Evolutionary conservation across 2,888 invertebrate genomes (phyloP).

Genomic region (Endomychus coccineus): DNA sequence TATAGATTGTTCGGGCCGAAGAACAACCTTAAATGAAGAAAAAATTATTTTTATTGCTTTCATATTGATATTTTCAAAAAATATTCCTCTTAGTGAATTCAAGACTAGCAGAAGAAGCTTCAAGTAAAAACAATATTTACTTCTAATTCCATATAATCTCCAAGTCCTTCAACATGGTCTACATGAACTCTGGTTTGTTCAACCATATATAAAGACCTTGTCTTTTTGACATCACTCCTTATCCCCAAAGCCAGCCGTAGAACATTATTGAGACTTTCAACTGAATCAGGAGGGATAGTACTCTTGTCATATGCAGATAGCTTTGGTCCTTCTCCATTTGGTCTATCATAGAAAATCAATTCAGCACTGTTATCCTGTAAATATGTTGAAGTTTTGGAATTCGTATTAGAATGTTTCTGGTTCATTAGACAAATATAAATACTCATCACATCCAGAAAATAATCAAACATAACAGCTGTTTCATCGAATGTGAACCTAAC

Average conservation of each 20-base stretch:
- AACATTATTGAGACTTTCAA: slow-evolving; percentile 46
- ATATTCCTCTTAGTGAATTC: neutral
- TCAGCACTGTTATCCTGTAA: slow-evolving; percentile 52
- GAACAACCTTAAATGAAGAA: slow-evolving; percentile 49
- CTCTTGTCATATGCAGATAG: slow-evolving; percentile 63
- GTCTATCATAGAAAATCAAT: slow-evolving; percentile 73
- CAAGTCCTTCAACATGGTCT: slow-evolving; percentile 73
- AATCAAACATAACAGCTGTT: no score
- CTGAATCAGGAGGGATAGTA: slow-evolving; percentile 46
- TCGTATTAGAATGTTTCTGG: neutral
- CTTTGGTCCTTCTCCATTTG: slow-evolving; percentile 74
- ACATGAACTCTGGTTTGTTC: slow-evolving; percentile 83
- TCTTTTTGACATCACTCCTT: slow-evolving; percentile 68
- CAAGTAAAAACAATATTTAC: slow-evolving; percentile 41
- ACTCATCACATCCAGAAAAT: slow-evolving; percentile 2
- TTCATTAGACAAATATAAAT: no score
- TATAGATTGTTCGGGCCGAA: slow-evolving; percentile 56
- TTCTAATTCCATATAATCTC: slow-evolving; percentile 79
- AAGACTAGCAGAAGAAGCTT: neutral
- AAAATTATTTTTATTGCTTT: slow-evolving; percentile 4
- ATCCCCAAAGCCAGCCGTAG: slow-evolving; percentile 60
- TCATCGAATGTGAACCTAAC: no score
- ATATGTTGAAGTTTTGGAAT: neutral
- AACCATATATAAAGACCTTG: slow-evolving; percentile 66
- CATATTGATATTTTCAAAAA: slow-evolving; percentile 6